phyloP scores from a whole-genome alignment of 23 tunicate species.

The Ciona savignyi region DNA sequence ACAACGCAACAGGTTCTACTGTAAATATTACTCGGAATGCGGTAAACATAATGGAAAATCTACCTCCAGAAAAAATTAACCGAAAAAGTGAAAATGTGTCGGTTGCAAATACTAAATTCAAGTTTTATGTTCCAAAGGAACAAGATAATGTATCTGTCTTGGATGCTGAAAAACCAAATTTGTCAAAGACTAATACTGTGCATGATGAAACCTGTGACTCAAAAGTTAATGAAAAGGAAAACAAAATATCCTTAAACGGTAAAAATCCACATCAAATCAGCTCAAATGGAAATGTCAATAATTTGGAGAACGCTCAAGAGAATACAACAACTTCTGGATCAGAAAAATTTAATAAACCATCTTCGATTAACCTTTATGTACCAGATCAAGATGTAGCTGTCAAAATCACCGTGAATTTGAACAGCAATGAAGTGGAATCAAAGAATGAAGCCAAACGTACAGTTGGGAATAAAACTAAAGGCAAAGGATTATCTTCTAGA shows the following conservation, averaged over 20 bases:
- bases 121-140: neutral
- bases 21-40: neutral
- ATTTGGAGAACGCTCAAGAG: neutral
- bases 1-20: neutral
- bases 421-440: constrained; percentile 6
- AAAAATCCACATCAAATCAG: neutral
- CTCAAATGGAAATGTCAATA: neutral
- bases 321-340: neutral
- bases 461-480: neutral
- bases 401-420: constrained; percentile 34
- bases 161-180: neutral
- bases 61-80: neutral
- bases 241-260: no score
- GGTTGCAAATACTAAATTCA: neutral
- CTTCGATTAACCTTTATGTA: constrained; percentile 37
- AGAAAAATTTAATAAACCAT: constrained; percentile 8
- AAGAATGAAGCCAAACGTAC: constrained; percentile 22
- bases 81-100: neutral
- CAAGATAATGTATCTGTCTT: neutral
- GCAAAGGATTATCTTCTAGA: neutral
- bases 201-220: no score
- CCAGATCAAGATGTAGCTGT: constrained; percentile 71
- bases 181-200: neutral
- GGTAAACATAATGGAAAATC: neutral
- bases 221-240: neutral